Evolutionary conservation across 2,797 vertebrate species (phyloP).

Genomic region (Myotis myotis): DNA sequence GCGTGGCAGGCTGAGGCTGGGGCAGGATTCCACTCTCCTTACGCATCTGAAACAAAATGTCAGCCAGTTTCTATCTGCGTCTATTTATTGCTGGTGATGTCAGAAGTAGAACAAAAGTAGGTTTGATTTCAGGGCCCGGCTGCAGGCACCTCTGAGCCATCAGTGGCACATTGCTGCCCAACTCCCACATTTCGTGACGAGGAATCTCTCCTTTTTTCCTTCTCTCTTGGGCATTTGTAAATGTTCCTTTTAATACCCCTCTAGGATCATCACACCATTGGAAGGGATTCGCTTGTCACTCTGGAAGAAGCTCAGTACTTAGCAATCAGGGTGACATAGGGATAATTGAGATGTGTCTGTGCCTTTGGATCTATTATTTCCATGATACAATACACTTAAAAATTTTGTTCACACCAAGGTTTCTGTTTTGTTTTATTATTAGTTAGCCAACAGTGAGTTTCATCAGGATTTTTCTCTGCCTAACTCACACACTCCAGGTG

Average conservation of each 20-base stretch:
- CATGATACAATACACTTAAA: background rate
- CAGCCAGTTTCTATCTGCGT: conserved; percentile 35
- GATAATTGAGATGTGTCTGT: background rate
- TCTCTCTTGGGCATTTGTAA: background rate
- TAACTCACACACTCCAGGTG: background rate
- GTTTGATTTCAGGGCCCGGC: conserved; percentile 58
- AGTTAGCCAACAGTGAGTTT: background rate
- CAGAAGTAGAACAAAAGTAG: conserved; percentile 59
- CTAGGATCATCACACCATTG: background rate
- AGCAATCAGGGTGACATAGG: background rate
- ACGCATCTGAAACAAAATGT: conserved; percentile 66
- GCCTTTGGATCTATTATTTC: background rate
- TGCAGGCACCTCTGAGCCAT: background rate
- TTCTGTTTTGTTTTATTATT: background rate
- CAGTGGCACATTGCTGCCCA: background rate
- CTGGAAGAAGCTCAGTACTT: background rate
- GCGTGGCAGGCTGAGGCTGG: background rate
- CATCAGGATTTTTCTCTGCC: background rate
- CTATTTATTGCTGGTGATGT: conserved; percentile 73
- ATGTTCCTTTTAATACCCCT: background rate
- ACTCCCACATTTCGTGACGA: background rate
- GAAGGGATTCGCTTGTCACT: background rate
- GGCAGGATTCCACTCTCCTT: conserved; percentile 55
- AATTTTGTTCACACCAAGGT: background rate
- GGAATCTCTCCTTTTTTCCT: background rate